Conservation (phyloP, 2,113 vertebrate species). For the Bambusicola thoracicus region DNA sequence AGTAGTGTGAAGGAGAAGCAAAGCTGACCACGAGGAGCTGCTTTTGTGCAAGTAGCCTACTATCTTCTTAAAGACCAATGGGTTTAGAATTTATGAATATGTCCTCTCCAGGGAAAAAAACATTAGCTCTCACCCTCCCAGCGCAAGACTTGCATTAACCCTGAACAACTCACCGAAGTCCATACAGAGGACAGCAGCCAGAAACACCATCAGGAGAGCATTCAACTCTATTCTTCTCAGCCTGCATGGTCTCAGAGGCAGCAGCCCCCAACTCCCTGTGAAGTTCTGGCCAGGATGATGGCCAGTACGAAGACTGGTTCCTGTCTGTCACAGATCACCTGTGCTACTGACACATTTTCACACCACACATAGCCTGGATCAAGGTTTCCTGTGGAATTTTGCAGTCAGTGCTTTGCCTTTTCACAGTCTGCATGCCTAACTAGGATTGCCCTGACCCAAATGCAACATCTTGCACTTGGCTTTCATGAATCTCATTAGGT, state of each 20-base stretch:
- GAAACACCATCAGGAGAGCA: not conserved
- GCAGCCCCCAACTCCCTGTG: fast-evolving
- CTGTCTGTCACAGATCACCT: not conserved
- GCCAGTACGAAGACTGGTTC: not conserved
- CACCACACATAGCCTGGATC: not conserved
- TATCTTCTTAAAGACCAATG: not conserved
- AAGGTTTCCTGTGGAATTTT: not conserved
- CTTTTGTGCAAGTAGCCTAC: not conserved
- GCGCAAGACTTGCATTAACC: not conserved
- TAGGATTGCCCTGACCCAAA: too few species aligned
- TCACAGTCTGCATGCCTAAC: too few species aligned
- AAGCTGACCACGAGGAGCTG: not conserved
- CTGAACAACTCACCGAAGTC: not conserved
- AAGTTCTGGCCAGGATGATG: too few species aligned
- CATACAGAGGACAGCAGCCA: not conserved
- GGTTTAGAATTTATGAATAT: fast-evolving
- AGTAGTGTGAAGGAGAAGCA: not conserved
- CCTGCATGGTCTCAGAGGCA: fast-evolving
- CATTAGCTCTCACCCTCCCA: not conserved
- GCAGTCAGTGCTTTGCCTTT: not conserved
- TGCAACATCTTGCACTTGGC: too few species aligned
- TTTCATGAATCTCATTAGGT: too few species aligned
- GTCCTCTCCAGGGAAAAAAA: not conserved
- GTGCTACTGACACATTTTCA: not conserved
- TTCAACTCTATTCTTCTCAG: not conserved